Evolutionary conservation across 2,797 vertebrate genomes (phyloP), one percentile per base, ranked within the genome.

Genomic region (Coranthus polyacanthus): DNA sequence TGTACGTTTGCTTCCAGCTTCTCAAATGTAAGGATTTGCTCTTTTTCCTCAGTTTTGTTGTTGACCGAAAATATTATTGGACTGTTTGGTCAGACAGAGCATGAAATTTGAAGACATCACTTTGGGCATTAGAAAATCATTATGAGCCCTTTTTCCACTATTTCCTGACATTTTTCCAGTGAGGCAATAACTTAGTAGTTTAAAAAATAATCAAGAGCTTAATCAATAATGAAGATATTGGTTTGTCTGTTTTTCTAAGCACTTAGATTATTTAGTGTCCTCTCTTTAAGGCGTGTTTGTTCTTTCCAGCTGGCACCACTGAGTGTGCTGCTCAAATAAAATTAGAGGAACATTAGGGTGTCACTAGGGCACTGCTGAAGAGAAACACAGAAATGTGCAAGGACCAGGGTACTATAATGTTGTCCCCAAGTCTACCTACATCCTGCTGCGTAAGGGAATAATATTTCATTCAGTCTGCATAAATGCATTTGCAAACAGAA

Each of bases 381-480:
- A 78, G 67, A 81, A 77, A 63, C 72, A 55, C 16, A 43, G 56
- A 72, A 78, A 81, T 55, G 75, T 58, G 68, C 55, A 79, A 55
- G 49, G 75, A 62, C 63, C 26, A 2, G 52, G 65, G 58, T 72
- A 77, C 76, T 82, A 65, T 82, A 86, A 79, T 79, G 72, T 58
- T 63, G 68, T 82, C 67, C 81, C 46, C 3, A 70, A 69, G 70
- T 83, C 66, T 70, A 37, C 69, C 67, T 71, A 37, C 12, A 75
- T 79, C 89, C 80, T 82, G 86, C 86, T 85, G 86, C 49, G 82
- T 86, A 78, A 84, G 79, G 81, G 74, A 84, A 90, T 82, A 86
- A 83, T 82, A 80, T 84, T 89, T 84, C 79, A 84, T 88, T 86
- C 75, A 65, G 78, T 70, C 45, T 82, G 82, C 79, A 87, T 88